These are phyloP conservation scores for Zaprionus nigranus DNA, from an alignment of 1,140 invertebrate species.

Conservation along the genomic window DNA sequence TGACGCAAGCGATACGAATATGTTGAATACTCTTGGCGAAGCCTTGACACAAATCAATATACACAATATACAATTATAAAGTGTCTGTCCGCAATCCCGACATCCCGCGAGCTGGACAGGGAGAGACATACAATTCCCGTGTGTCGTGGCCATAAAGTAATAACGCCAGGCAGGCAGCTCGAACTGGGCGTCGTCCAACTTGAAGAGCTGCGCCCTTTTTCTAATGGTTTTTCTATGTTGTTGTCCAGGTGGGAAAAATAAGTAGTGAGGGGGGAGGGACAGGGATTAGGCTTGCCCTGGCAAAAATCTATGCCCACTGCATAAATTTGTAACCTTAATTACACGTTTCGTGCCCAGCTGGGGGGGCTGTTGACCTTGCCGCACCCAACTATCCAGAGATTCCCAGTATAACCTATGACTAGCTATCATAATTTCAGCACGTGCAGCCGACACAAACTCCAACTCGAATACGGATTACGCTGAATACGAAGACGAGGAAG, in stretches of 20 bases:
- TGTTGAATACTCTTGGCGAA: conserved; percentile 13
- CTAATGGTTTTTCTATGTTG: conserved; percentile 77
- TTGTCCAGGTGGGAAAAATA: conserved; percentile 3
- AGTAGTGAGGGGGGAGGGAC: not conserved
- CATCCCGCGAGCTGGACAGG: conserved; percentile 35
- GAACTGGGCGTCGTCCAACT: conserved; percentile 44
- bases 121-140: not conserved
- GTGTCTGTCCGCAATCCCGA: conserved; percentile 51
- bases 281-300: conserved; percentile 34
- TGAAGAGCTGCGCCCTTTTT: conserved; percentile 64
- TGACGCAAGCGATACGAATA: conserved; percentile 67
- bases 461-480: conserved; percentile 36
- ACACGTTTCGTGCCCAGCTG: conserved; percentile 38
- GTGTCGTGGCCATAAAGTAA: not conserved
- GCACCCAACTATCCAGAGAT: conserved; percentile 37
- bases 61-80: conserved; percentile 12
- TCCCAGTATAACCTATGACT: not conserved
- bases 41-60: conserved; percentile 72
- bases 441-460: conserved; percentile 14
- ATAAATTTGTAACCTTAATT: conserved; percentile 66
- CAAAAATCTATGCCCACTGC: conserved; percentile 64
- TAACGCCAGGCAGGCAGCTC: conserved; percentile 7
- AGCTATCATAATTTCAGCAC: conserved; percentile 18
- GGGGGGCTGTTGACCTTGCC: conserved; percentile 57
- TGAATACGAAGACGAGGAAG: conserved; percentile 54